Evolutionary conservation across 2,888 invertebrate species (phyloP).

Genomic region (Malthinus seriepunctatus): DNA sequence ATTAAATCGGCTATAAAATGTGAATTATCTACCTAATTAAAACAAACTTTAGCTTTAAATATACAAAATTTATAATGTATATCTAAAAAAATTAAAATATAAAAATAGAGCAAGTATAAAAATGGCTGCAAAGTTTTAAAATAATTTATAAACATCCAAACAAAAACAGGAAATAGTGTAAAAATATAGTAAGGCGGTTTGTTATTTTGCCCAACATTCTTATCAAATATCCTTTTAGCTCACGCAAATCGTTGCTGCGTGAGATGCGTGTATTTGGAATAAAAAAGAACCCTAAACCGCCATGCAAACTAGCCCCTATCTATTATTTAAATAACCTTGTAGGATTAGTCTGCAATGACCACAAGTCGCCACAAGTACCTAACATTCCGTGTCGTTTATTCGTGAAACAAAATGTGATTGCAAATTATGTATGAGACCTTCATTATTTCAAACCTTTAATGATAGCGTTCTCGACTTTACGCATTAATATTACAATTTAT

Average conservation of each 20-base stretch:
- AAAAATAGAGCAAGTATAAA: too few relatives aligned
- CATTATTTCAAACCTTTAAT: constrained; percentile 27
- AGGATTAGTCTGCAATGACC: constrained; percentile 26
- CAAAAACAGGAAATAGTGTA: too few relatives aligned
- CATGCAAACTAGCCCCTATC: constrained; percentile 37
- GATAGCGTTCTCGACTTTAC: constrained; percentile 29
- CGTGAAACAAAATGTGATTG: constrained; percentile 14
- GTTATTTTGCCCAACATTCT: constrained; percentile 34
- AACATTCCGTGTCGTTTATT: not conserved
- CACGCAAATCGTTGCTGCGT: constrained; percentile 37
- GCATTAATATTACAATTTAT: constrained; percentile 27
- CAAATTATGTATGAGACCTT: constrained; percentile 22
- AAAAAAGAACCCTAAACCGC: constrained; percentile 26
- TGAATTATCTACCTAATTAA: too few relatives aligned
- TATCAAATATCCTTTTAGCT: constrained; percentile 34
- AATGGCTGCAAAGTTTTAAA: too few relatives aligned
- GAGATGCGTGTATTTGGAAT: constrained; percentile 32
- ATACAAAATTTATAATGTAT: too few relatives aligned
- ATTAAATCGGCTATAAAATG: too few relatives aligned
- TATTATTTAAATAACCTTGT: constrained; percentile 34
- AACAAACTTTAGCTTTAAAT: too few relatives aligned
- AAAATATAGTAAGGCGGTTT: too few relatives aligned
- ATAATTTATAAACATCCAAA: too few relatives aligned
- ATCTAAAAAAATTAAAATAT: too few relatives aligned
- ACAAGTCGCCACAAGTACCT: too few relatives aligned